phyloP scores from a whole-genome alignment of 2,113 vertebrate genomes.

The Felis chaus region DNA sequence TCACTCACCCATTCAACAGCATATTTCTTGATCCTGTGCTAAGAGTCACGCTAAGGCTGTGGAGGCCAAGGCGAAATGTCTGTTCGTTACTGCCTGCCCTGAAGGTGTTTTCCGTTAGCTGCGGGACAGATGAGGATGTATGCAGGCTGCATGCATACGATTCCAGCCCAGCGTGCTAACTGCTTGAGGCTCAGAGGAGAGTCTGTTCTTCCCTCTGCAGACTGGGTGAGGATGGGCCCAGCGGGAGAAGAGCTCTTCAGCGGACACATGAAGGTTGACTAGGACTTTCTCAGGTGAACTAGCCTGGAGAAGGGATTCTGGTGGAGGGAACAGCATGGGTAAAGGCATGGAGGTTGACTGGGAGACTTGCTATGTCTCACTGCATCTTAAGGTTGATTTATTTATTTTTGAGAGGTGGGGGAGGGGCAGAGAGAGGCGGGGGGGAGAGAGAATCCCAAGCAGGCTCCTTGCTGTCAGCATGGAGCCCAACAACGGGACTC shows the following conservation, averaged over 20 bases:
- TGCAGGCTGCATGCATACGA: rapidly evolving
- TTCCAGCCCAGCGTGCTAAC: not conserved
- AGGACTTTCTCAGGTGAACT: not conserved
- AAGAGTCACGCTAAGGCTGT: not conserved
- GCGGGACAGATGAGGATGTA: not conserved
- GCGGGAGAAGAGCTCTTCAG: not conserved
- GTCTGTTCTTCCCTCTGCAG: rapidly evolving
- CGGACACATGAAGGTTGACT: not conserved
- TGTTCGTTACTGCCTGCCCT: not conserved
- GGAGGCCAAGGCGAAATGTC: not conserved
- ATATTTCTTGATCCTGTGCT: not conserved
- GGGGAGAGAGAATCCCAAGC: too few species aligned
- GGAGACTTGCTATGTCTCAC: not conserved
- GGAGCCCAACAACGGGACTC: too few species aligned
- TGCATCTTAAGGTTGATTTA: not conserved
- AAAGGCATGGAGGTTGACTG: rapidly evolving
- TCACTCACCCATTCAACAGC: slow-evolving; percentile 11
- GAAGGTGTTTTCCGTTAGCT: not conserved
- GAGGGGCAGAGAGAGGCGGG: too few species aligned
- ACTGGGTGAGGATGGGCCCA: not conserved
- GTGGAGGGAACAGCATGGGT: rapidly evolving
- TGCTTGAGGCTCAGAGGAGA: not conserved
- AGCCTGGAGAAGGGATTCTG: not conserved
- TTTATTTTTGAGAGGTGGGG: too few species aligned
- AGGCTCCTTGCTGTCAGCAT: too few species aligned